Base-by-base conservation (phyloP, 2,113 vertebrate species). In the Lepus timidus region DNA sequence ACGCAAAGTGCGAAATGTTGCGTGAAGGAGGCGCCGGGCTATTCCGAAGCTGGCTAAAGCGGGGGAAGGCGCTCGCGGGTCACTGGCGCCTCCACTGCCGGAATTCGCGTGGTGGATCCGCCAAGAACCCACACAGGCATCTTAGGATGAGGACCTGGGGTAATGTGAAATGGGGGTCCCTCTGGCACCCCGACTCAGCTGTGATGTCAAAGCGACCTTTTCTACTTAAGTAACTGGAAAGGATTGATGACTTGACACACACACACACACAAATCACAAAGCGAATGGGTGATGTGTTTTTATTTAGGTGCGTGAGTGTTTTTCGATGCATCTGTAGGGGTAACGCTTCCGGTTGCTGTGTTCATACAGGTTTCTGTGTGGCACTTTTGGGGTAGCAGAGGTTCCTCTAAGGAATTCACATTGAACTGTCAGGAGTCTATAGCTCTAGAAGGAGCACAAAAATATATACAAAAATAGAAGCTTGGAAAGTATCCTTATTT, bases 1-100 rank as follows among this genome's bases (percentile, higher is more conserved):
- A 64, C 4, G 73, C 95, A 75, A 95, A 97, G 97, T 97, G 95
- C 84, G 52, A 29, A 65, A 95, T 62, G 75, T 67, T 96, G 75
- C 75, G 25, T 23, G 91, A 55, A 36, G 61, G 76, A n/a, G 90
- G 81, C 64, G 25, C 62, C 27, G 1, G 25, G 65, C 20, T 12
- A 17, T 44, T 71, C 52, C 7, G 0, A 19, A 49, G 64, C 85
- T 14, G 9, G 39, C 70, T 39, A 4, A n/a, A 92, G 80, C 88
- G 1, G 55, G 71, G 33, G 55, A n/a, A 20, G 84, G 90, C 36
- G 61, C 49, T 17, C 19, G 27, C 76, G 1, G 9, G 16, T 27
- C 33, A 2, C 71, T 2, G 14, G 73, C 58, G 67, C 79, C 78
- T 87, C 86, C 79, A 39, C 65, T 33, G 93, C 71, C 49, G 90